Evolutionary conservation across 2,113 vertebrate species (phyloP).

Genomic region (Channa maculata): DNA sequence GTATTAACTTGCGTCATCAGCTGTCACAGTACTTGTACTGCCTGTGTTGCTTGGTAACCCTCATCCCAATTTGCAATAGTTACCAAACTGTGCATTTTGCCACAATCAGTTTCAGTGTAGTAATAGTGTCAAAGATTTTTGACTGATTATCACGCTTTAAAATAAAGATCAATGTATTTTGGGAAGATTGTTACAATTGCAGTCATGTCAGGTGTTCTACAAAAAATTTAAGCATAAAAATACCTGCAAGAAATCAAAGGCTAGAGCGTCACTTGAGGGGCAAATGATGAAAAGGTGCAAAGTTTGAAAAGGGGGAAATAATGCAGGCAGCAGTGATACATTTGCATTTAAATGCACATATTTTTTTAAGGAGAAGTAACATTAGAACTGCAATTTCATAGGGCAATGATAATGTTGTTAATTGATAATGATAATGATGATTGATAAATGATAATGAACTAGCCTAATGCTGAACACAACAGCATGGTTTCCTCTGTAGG

Average conservation of each 20-base stretch:
- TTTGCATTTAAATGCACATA: too few relatives aligned
- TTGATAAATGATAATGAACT: conserved; percentile 43
- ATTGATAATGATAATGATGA: background rate
- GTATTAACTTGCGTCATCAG: conserved; percentile 23
- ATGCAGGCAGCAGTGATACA: too few relatives aligned
- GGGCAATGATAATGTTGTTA: conserved; percentile 5
- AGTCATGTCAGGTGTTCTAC: background rate
- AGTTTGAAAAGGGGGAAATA: too few relatives aligned
- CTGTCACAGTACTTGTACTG: conserved; percentile 15
- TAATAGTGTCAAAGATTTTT: background rate
- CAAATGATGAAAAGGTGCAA: background rate
- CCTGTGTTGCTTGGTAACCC: conserved; percentile 54
- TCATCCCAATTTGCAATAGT: conserved; percentile 18
- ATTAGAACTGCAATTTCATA: background rate
- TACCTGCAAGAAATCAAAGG: background rate
- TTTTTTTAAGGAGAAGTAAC: background rate
- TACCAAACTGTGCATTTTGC: conserved; percentile 28
- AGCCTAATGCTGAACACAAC: conserved; percentile 44
- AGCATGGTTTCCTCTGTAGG: conserved; percentile 19
- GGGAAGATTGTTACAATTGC: background rate
- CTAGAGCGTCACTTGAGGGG: background rate
- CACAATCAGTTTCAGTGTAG: background rate
- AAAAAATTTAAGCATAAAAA: background rate
- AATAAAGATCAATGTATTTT: background rate
- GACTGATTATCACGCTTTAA: background rate